Conservation (phyloP, 2,797 vertebrate genomes). For the Rhabdomys pumilio region DNA sequence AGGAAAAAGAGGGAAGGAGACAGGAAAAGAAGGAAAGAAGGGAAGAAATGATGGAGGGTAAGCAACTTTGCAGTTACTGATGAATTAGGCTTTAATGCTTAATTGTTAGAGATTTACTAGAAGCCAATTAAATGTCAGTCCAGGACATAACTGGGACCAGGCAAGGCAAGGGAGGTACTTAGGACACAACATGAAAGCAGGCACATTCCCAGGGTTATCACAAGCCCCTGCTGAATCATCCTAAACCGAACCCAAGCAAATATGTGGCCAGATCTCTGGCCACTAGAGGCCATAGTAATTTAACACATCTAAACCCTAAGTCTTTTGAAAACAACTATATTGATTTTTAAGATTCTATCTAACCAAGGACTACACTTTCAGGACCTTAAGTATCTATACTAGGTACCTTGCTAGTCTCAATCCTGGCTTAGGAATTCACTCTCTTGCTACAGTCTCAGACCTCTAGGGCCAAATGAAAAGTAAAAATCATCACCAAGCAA, state of each 20-base stretch:
- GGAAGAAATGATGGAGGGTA: no score
- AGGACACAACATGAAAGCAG: conserved; percentile 12
- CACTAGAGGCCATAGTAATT: background rate
- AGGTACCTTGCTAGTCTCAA: background rate
- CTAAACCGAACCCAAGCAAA: conserved; percentile 1
- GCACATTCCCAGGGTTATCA: background rate
- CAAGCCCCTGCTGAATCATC: background rate
- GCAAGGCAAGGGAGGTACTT: background rate
- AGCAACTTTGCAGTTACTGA: background rate
- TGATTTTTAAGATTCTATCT: conserved; percentile 7
- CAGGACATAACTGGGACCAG: background rate
- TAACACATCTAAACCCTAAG: conserved; percentile 2
- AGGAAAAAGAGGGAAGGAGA: background rate
- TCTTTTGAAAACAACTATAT: background rate
- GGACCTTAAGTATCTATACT: background rate
- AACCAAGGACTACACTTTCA: background rate
- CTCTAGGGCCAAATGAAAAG: background rate
- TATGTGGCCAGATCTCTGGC: background rate
- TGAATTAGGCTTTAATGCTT: background rate
- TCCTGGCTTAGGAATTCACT: background rate
- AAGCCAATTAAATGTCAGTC: conserved; percentile 20
- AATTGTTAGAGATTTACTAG: background rate
- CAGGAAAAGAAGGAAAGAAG: background rate
- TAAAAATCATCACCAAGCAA: background rate
- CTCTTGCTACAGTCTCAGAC: background rate